These are phyloP conservation scores for Lithosia quadra DNA, from an alignment of 2,888 invertebrate genomes.

Conservation along the genomic window DNA sequence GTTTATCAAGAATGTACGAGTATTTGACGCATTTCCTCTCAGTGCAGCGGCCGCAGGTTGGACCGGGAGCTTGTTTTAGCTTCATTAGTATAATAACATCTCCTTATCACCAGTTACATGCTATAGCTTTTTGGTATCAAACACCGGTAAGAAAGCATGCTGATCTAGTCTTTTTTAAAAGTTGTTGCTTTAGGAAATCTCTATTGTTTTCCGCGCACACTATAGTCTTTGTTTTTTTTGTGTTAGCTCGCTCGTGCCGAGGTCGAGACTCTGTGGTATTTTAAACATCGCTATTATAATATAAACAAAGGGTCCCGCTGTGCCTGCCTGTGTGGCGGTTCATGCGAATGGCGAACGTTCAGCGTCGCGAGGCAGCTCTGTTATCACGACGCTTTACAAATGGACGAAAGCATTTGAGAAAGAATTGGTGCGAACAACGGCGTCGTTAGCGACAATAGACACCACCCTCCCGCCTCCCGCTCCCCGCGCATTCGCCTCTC, in stretches of 20 bases:
- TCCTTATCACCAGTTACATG: no score
- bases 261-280: neutral
- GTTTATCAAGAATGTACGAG: no score
- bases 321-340: neutral
- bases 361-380: neutral
- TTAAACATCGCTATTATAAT: neutral
- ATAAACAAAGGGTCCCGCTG: neutral
- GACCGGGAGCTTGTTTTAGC: no score
- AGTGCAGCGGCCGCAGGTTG: no score
- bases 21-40: no score
- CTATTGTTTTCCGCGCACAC: neutral
- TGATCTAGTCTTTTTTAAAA: no score
- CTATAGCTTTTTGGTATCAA: no score
- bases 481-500: neutral
- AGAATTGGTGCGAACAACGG: constrained; percentile 22
- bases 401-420: constrained; percentile 21
- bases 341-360: neutral
- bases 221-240: no score
- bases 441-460: constrained; percentile 19
- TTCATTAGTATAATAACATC: no score
- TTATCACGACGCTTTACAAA: constrained; percentile 11
- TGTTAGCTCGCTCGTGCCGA: no score
- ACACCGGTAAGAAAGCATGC: no score
- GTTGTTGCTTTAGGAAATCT: neutral
- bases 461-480: neutral